Evolutionary conservation across 2,888 invertebrate species (phyloP).

Genomic region (Synergus japonicus): DNA sequence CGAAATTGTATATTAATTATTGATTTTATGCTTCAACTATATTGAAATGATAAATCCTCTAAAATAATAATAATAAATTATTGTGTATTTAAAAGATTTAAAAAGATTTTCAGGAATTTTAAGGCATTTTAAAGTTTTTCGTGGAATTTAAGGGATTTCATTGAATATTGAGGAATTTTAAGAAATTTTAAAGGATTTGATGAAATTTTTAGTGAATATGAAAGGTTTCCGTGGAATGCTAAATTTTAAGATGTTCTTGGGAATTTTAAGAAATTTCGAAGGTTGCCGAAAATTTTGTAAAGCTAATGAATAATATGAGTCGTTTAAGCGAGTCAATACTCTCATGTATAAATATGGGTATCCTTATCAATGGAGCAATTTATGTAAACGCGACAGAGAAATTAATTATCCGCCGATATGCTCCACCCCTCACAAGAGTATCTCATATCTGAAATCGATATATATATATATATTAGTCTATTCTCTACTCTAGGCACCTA

Average conservation of each 20-base stretch:
- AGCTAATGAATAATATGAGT: background rate
- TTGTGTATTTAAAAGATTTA: background rate
- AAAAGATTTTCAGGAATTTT: too few relatives aligned
- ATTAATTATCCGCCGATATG: conserved; percentile 44
- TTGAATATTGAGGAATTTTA: too few relatives aligned
- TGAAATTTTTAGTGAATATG: too few relatives aligned
- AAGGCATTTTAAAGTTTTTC: too few relatives aligned
- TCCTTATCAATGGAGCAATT: conserved; percentile 43
- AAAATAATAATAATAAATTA: background rate
- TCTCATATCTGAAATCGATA: conserved; percentile 57
- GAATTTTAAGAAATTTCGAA: too few relatives aligned
- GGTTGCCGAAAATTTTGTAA: too few relatives aligned
- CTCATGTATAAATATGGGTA: background rate
- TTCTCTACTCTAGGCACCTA: conserved; percentile 42
- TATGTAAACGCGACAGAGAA: conserved; percentile 44
- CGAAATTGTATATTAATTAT: background rate
- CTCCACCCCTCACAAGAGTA: conserved; percentile 16
- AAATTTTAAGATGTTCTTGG: too few relatives aligned
- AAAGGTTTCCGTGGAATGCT: too few relatives aligned
- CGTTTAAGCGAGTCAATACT: background rate
- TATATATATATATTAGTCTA: conserved; percentile 44
- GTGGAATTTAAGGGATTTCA: too few relatives aligned
- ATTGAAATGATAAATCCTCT: background rate
- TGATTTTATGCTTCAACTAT: background rate
- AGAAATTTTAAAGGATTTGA: too few relatives aligned